Conservation (phyloP, 2,797 vertebrate genomes). For the Muraenolepis orangiensis region DNA sequence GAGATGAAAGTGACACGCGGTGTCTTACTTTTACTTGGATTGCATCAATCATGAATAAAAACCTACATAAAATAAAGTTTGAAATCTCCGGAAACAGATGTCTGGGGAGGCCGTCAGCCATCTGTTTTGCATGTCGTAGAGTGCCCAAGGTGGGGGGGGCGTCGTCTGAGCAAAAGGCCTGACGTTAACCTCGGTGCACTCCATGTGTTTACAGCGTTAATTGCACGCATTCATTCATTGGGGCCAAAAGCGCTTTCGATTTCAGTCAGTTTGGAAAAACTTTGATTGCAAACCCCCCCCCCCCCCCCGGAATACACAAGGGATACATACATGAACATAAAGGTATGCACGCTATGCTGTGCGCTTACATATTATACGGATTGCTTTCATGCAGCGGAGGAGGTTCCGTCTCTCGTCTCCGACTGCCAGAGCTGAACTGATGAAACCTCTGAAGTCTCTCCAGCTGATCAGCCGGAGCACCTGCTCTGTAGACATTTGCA, state of each 20-base stretch:
- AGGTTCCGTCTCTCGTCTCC: neutral
- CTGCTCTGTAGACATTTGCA: conserved; percentile 22
- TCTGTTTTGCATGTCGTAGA: conserved; percentile 37
- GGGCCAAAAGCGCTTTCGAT: neutral
- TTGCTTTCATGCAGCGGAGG: neutral
- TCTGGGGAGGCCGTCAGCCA: conserved; percentile 50
- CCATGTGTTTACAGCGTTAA: neutral
- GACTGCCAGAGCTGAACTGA: neutral
- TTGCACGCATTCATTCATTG: neutral
- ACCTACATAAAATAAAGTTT: conserved; percentile 15
- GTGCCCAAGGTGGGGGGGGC: neutral
- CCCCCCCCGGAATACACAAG: too few species aligned
- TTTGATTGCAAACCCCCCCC: too few species aligned
- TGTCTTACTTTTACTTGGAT: conserved; percentile 7
- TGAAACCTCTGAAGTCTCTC: conserved; percentile 14
- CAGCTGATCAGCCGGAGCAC: neutral
- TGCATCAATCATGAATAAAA: conserved; percentile 24
- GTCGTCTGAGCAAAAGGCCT: neutral
- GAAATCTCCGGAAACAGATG: conserved; percentile 48
- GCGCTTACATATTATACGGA: neutral
- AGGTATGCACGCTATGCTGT: neutral
- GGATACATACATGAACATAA: too few species aligned
- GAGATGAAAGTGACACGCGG: neutral
- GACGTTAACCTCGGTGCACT: neutral
- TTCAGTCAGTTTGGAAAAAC: neutral